Evolutionary conservation across 2,797 vertebrate species (phyloP).

Genomic region (Anabacerthia variegaticeps): DNA sequence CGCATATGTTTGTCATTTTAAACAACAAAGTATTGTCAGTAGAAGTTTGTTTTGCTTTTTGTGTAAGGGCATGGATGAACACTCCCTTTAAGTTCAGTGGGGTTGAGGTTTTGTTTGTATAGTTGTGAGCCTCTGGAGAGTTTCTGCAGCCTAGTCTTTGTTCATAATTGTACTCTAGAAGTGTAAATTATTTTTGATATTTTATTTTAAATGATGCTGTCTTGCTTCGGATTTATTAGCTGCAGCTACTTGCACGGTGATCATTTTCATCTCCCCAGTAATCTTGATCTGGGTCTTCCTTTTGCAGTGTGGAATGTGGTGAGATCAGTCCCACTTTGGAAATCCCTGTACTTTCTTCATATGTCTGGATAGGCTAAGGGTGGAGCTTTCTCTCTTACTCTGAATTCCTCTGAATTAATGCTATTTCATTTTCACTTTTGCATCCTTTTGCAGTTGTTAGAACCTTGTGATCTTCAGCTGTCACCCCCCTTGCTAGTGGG

Average conservation of each 20-base stretch:
- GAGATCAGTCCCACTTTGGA: not conserved
- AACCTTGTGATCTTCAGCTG: not conserved
- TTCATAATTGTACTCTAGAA: not conserved
- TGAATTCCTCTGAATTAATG: not conserved
- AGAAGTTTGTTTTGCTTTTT: not conserved
- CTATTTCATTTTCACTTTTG: not conserved
- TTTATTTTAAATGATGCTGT: not conserved
- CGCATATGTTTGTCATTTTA: not conserved
- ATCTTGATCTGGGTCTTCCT: not conserved
- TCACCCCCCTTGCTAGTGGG: not conserved
- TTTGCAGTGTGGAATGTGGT: not conserved
- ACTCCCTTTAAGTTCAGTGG: not conserved
- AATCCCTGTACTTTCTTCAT: not conserved
- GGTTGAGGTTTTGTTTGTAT: not conserved
- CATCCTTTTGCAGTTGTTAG: not conserved
- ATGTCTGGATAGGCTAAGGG: not conserved
- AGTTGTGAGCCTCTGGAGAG: not conserved
- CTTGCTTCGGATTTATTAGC: not conserved
- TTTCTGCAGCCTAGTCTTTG: not conserved
- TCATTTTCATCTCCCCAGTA: not conserved
- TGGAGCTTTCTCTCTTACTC: not conserved
- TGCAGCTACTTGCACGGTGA: not conserved
- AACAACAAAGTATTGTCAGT: not conserved
- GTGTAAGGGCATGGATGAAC: not conserved
- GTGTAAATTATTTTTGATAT: not conserved